Percentiles rank a stretch among this genome's conserved stretches.
These are phyloP conservation scores for Poecilia latipinna DNA, from an alignment of 2,113 vertebrate genomes.

Conservation along the genomic window DNA sequence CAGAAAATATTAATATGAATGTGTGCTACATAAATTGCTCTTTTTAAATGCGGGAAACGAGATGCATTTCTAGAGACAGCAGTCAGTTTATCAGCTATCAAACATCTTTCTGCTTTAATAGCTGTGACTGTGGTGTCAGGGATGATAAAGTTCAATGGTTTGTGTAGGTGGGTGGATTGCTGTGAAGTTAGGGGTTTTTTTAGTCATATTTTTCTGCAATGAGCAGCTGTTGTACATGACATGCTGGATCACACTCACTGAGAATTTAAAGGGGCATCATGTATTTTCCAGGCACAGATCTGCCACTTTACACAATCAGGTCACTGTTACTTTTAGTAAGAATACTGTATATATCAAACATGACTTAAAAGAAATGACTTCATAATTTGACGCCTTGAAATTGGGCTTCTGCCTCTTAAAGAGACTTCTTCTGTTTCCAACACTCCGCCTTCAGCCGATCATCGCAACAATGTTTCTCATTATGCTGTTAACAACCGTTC, in stretches of 20 bases:
- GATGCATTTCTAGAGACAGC: conserved; percentile 13
- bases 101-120: conserved; percentile 5
- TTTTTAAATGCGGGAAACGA: conserved; percentile 25
- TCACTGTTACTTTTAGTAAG: no score
- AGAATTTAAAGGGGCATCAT: not conserved
- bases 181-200: conserved; percentile 32
- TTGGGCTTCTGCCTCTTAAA: no score
- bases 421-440: no score
- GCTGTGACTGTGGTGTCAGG: conserved; percentile 34
- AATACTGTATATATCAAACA: no score
- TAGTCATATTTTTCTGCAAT: conserved; percentile 13
- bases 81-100: conserved; percentile 29
- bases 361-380: no score
- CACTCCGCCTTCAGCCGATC: no score
- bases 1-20: conserved; percentile 18
- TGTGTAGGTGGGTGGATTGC: conserved; percentile 44
- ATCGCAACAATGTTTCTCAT: no score
- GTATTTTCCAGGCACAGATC: no score
- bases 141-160: conserved; percentile 16
- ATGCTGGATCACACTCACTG: conserved; percentile 5
- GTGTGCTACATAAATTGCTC: not conserved
- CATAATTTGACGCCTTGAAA: no score
- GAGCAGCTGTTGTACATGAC: conserved; percentile 19
- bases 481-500: no score
- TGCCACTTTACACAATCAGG: no score